These are phyloP conservation scores for Agriopis leucophaearia DNA, from an alignment of 2,888 invertebrate species.

Conservation along the genomic window DNA sequence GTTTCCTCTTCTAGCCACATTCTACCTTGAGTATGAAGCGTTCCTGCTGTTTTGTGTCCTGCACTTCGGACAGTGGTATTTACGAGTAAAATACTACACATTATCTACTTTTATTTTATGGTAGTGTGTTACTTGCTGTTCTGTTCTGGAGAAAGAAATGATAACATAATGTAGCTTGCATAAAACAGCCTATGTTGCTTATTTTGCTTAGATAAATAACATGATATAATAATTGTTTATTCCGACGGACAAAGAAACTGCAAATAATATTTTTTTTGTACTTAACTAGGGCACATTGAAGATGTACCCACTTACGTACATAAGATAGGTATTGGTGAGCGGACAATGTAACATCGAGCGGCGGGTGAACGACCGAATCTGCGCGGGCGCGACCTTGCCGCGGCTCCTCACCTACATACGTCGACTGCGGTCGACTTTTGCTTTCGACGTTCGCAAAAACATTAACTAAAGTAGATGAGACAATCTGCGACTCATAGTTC, in stretches of 20 bases:
- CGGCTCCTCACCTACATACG: constrained; percentile 83
- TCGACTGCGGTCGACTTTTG: constrained; percentile 80
- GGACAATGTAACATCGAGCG: constrained; percentile 62
- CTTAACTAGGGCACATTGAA: constrained; percentile 19
- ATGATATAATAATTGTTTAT: not conserved
- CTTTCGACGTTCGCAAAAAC: constrained; percentile 81
- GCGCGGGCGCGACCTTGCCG: constrained; percentile 84
- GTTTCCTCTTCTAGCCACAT: too few species aligned
- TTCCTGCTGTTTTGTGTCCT: too few species aligned
- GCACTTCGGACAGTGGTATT: too few species aligned
- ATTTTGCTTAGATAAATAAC: not conserved
- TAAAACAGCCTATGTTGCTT: not conserved
- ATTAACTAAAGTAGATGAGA: constrained; percentile 26
- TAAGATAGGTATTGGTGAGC: constrained; percentile 54
- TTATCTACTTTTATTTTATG: too few species aligned
- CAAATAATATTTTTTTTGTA: constrained; percentile 15
- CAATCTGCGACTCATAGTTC: constrained; percentile 12
- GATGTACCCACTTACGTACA: constrained; percentile 12
- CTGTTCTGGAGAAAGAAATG: too few species aligned
- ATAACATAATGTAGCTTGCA: too few species aligned
- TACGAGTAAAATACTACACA: too few species aligned
- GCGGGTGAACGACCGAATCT: constrained; percentile 83
- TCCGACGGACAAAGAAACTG: not conserved
- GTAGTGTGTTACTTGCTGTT: too few species aligned
- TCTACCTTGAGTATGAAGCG: too few species aligned